Evolutionary conservation across 2,888 invertebrate genomes (phyloP), one percentile per base, ranked within the genome.

Genomic region (Oxycera nigricornis): DNA sequence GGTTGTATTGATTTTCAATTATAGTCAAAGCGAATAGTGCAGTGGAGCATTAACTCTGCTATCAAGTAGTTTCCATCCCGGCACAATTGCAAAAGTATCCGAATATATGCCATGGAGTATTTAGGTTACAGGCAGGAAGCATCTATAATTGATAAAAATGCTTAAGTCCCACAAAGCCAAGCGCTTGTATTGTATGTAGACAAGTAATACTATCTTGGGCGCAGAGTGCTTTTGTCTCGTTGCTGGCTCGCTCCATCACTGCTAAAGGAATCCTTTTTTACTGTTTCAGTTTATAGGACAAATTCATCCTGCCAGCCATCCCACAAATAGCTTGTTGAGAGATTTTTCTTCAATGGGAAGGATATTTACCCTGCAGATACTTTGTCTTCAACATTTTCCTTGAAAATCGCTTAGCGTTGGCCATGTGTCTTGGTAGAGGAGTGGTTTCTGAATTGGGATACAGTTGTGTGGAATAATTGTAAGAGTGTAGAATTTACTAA

Each of bases 101-200:
- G 68, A 50, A 68, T 65, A 41, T 65, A 39, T 65, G 65, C 39
- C 65, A 41, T 65, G 9, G 26, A 65, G 65, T 50, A 68, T 68
- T 68, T 50, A 30, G 68, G 68, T 50, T 68, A 68, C 50, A 68
- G 50, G 7, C 46, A 9, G 24, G 50, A 68, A 68, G 68, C 70
- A 70, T 70, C 70, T 55, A 70, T 70, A 70, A 70, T 35, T 70
- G 70, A 70, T 70, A 70, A 70, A 70, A 70, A 70, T 70, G 70
- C 70, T 70, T 52, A 70, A 70, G 55, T 55, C 52, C 52, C 55
- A 30, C 31, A 70, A 52, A 70, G 52, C 52, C 35, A 52, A 31
- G 55, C 46, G 70, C 30, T 50, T 52, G 31, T 55, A 52, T 55
- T 70, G 52, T 50, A 50, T 68, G 68, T 52, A 30, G 55, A 52